Evolutionary conservation across 2,888 invertebrate species (phyloP).

Genomic region (Drosophila emarginata): DNA sequence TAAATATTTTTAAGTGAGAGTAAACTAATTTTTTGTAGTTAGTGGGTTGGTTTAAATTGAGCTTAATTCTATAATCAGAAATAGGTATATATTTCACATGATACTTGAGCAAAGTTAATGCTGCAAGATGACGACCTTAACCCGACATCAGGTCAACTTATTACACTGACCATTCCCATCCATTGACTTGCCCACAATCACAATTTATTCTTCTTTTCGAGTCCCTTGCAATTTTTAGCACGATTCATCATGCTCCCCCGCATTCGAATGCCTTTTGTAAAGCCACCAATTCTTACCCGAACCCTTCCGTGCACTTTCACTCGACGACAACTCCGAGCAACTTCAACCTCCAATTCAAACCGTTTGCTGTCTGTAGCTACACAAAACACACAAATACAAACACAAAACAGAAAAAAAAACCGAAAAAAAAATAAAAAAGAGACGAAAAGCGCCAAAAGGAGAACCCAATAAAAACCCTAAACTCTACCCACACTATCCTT

Average conservation of each 20-base stretch:
- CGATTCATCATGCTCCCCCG: constrained; percentile 18
- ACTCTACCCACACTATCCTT: constrained; percentile 4
- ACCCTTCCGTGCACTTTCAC: constrained; percentile 62
- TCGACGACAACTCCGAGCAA: constrained; percentile 51
- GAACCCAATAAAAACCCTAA: constrained; percentile 14
- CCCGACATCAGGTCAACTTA: constrained; percentile 36
- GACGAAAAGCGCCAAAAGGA: not conserved
- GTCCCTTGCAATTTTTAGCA: constrained; percentile 33
- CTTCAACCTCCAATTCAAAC: constrained; percentile 57
- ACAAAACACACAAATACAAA: constrained; percentile 22
- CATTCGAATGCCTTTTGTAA: not conserved
- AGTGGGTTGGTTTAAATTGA: not conserved
- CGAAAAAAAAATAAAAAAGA: not conserved
- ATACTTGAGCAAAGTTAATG: constrained; percentile 27
- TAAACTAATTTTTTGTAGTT: no score
- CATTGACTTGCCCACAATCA: constrained; percentile 12
- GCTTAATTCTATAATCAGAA: not conserved
- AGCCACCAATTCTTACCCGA: constrained; percentile 9
- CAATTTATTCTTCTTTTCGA: not conserved
- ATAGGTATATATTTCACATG: not conserved
- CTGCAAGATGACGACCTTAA: constrained; percentile 38
- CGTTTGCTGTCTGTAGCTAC: constrained; percentile 53
- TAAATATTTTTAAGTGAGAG: no score
- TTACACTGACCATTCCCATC: constrained; percentile 36
- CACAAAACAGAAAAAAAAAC: constrained; percentile 3